These are phyloP conservation scores for Synchiropus splendidus DNA, from an alignment of 2,113 vertebrate genomes.

Conservation along the genomic window DNA sequence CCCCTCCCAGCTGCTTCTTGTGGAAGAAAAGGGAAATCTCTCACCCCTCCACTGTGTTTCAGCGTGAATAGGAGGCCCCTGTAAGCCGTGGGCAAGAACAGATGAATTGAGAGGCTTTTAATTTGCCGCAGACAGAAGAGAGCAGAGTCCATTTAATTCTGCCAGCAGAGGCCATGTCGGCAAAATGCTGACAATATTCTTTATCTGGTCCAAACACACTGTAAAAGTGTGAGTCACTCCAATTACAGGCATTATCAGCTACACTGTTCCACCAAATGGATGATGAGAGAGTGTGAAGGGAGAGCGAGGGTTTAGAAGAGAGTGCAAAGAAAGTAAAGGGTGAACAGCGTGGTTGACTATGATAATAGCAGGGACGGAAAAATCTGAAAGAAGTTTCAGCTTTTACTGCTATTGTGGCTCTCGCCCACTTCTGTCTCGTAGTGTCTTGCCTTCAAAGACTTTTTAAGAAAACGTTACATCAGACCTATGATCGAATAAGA, in stretches of 20 bases:
- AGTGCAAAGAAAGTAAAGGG: constrained; percentile 35
- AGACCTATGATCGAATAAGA: no score
- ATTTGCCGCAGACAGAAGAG: constrained; percentile 66
- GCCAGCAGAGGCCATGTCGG: constrained; percentile 66
- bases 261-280: constrained; percentile 57
- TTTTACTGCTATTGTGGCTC: no score
- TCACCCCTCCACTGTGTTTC: constrained; percentile 36
- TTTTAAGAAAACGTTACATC: no score
- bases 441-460: no score
- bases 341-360: constrained; percentile 39
- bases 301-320: constrained; percentile 7
- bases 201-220: constrained; percentile 72
- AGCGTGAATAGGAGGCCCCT: constrained; percentile 56
- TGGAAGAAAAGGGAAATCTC: constrained; percentile 18
- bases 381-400: constrained; percentile 26
- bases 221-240: constrained; percentile 68
- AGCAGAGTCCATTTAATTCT: constrained; percentile 70
- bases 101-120: constrained; percentile 69
- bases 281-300: constrained; percentile 46
- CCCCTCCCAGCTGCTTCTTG: constrained; percentile 26
- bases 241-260: constrained; percentile 71
- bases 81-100: constrained; percentile 62
- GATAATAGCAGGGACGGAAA: constrained; percentile 33
- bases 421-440: no score
- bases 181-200: constrained; percentile 66